Conservation (phyloP, 2,888 invertebrate genomes). For the Leptarthrus brevirostris region DNA sequence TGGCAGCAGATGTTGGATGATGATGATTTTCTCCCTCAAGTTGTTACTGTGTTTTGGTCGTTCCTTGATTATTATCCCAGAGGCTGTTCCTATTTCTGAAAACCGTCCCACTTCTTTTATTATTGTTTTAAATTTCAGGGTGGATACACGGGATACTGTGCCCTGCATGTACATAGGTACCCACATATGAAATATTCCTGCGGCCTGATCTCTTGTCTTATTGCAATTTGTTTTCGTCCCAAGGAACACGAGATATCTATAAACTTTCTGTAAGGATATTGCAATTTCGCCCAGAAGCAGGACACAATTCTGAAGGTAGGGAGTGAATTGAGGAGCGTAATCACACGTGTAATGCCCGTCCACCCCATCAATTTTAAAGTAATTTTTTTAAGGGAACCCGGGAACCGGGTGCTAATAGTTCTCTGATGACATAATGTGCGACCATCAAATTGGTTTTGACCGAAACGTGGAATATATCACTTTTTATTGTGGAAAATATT, state of each 20-base stretch:
- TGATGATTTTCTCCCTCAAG: conserved; percentile 58
- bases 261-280: conserved; percentile 14
- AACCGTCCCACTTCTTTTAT: conserved; percentile 32
- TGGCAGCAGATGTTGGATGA: conserved; percentile 60
- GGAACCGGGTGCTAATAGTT: conserved; percentile 54
- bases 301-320: background rate
- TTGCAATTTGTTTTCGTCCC: conserved; percentile 26
- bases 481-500: background rate
- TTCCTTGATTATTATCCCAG: conserved; percentile 47
- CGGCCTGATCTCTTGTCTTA: conserved; percentile 39
- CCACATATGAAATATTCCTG: conserved; percentile 35
- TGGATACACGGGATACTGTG: background rate
- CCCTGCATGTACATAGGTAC: conserved; percentile 25
- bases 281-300: background rate
- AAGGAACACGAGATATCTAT: conserved; percentile 32
- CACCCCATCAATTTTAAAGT: conserved; percentile 52
- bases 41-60: conserved; percentile 40
- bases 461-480: background rate
- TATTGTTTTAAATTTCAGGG: background rate
- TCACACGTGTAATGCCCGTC: conserved; percentile 45
- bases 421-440: conserved; percentile 50
- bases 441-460: conserved; percentile 52
- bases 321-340: conserved; percentile 39
- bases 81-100: conserved; percentile 35
- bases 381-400: conserved; percentile 40